phyloP scores from a whole-genome alignment of 1,140 invertebrate genomes.

The Nephila pilipes region DNA sequence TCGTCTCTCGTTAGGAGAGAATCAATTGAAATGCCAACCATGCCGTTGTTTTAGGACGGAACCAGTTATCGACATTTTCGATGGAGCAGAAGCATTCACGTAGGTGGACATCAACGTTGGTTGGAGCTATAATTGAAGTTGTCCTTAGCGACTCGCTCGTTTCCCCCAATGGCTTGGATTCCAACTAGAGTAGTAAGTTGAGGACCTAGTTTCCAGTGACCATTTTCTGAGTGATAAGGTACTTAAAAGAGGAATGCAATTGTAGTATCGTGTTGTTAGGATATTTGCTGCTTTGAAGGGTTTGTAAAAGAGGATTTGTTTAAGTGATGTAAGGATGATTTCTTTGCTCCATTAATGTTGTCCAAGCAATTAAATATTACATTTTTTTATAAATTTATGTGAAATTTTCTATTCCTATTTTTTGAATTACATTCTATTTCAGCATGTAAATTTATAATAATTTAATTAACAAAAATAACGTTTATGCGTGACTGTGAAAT shows the following conservation, averaged over 20 bases:
- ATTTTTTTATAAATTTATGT: no score
- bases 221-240: background rate
- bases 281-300: no score
- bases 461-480: no score
- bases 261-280: background rate
- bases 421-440: no score
- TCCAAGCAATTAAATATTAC: no score
- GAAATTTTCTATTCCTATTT: no score
- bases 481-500: no score
- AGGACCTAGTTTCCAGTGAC: background rate
- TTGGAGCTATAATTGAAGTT: constrained; percentile 11
- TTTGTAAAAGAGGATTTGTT: no score
- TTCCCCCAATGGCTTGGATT: background rate
- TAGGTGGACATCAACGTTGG: background rate
- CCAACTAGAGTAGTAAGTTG: background rate
- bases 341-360: no score
- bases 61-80: constrained; percentile 8
- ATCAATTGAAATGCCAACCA: constrained; percentile 32
- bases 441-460: no score
- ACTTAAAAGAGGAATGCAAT: background rate
- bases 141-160: background rate
- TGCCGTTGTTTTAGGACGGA: constrained; percentile 10
- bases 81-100: background rate
- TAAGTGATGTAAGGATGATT: no score
- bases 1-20: background rate